A percentile compares a stretch with the other conserved stretches of the same genome.
Evolutionary conservation across 1,140 invertebrate species (phyloP).

Genomic region (Hyposmocoma kahamanoa): DNA sequence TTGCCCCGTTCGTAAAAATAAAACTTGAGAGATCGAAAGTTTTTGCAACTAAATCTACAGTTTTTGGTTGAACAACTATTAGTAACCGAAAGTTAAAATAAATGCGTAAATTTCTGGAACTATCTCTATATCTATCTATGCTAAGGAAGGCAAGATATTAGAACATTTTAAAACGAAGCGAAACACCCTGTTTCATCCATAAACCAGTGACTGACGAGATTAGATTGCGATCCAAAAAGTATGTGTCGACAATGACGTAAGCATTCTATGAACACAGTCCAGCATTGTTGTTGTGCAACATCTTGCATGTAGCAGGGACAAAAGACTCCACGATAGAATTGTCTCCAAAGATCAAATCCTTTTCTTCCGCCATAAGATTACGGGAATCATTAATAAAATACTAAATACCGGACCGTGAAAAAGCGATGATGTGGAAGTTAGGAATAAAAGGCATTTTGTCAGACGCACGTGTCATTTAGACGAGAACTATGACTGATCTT

Average conservation of each 20-base stretch:
- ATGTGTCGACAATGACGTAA: slow-evolving; percentile 56
- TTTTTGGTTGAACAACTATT: too few species aligned
- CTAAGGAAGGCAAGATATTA: too few species aligned
- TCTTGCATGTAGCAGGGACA: slow-evolving; percentile 51
- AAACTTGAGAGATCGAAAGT: too few species aligned
- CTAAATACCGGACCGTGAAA: slow-evolving; percentile 47
- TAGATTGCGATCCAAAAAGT: slow-evolving; percentile 50
- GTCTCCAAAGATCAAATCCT: slow-evolving; percentile 49
- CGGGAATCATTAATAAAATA: slow-evolving; percentile 60
- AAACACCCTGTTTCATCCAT: slow-evolving; percentile 41
- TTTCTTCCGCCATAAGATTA: slow-evolving; percentile 41
- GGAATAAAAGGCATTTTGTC: slow-evolving; percentile 37
- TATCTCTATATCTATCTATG: too few species aligned
- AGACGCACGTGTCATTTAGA: slow-evolving; percentile 25
- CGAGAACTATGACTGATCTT: slow-evolving; percentile 2
- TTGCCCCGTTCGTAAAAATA: too few species aligned
- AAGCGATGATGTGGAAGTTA: slow-evolving; percentile 38
- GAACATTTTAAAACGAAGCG: slow-evolving; percentile 3
- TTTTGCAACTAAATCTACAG: too few species aligned
- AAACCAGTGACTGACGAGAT: slow-evolving; percentile 35
- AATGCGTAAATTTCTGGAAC: too few species aligned
- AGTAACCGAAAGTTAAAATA: too few species aligned
- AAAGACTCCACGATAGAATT: slow-evolving; percentile 58
- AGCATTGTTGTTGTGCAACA: slow-evolving; percentile 63
- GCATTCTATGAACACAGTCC: slow-evolving; percentile 41